A percentile compares a stretch with the other conserved stretches of the same genome.
phyloP scores from a whole-genome alignment of 1,140 invertebrate genomes.

The Hermetia illucens region DNA sequence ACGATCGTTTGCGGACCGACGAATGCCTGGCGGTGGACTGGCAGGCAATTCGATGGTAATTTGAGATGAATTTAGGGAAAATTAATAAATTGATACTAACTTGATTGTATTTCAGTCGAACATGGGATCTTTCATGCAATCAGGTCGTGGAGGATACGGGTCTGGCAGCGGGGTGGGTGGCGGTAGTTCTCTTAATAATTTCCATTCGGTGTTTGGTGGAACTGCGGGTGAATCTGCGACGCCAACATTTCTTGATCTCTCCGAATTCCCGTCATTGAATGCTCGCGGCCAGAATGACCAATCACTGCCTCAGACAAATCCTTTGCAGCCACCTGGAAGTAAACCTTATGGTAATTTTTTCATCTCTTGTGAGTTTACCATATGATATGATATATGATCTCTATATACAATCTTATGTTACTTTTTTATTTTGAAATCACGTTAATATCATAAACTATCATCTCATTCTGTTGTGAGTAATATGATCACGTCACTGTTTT shows the following conservation, averaged over 20 bases:
- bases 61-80: neutral
- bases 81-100: neutral
- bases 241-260: slow-evolving; percentile 70
- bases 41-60: slow-evolving; percentile 23
- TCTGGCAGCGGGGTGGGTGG: slow-evolving; percentile 38
- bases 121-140: slow-evolving; percentile 31
- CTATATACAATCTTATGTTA: too few relatives aligned
- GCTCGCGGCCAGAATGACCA: slow-evolving; percentile 58
- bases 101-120: slow-evolving; percentile 18
- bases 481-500: too few relatives aligned
- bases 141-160: slow-evolving; percentile 44
- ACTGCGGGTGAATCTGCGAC: slow-evolving; percentile 51
- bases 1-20: slow-evolving; percentile 58
- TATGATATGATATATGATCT: too few relatives aligned
- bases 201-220: slow-evolving; percentile 61
- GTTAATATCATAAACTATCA: too few relatives aligned
- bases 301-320: slow-evolving; percentile 57
- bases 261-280: slow-evolving; percentile 79
- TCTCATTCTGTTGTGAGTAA: too few relatives aligned
- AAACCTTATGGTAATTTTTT: slow-evolving; percentile 66
- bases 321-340: slow-evolving; percentile 68
- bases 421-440: too few relatives aligned
- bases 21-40: slow-evolving; percentile 46
- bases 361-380: slow-evolving; percentile 32
- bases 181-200: slow-evolving; percentile 40